These are phyloP conservation scores for Hartigia nigra DNA, from an alignment of 2,888 invertebrate species.

Conservation along the genomic window DNA sequence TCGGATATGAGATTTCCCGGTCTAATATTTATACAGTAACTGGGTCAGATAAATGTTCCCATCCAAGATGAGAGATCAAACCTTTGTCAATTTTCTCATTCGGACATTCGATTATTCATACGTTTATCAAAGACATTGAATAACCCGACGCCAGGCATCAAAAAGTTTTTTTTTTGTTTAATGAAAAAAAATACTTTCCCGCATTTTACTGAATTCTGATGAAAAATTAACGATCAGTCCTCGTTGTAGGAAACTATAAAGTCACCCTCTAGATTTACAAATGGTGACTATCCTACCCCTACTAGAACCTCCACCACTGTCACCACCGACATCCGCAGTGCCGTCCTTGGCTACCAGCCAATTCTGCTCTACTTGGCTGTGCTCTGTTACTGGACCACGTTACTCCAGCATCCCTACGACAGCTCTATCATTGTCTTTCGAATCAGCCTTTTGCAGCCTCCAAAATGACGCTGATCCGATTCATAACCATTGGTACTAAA, in stretches of 20 bases:
- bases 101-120: background rate
- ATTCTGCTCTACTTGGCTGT: conserved; percentile 25
- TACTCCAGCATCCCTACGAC: conserved; percentile 36
- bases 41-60: conserved; percentile 22
- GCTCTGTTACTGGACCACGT: conserved; percentile 17
- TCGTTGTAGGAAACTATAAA: background rate
- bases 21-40: conserved; percentile 39
- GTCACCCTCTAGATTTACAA: background rate
- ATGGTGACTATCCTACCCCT: background rate
- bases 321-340: conserved; percentile 62
- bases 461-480: background rate
- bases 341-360: conserved; percentile 60
- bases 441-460: background rate
- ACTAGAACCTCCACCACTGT: conserved; percentile 17
- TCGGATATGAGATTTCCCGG: conserved; percentile 32
- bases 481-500: background rate
- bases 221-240: conserved; percentile 32
- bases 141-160: background rate
- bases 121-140: background rate
- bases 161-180: background rate
- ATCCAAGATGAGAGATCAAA: background rate
- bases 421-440: conserved; percentile 33
- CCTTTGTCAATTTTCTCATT: background rate
- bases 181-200: background rate
- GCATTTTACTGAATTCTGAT: conserved; percentile 4